These are phyloP conservation scores for Agrilus biguttatus DNA, from an alignment of 2,888 invertebrate genomes.

Conservation along the genomic window DNA sequence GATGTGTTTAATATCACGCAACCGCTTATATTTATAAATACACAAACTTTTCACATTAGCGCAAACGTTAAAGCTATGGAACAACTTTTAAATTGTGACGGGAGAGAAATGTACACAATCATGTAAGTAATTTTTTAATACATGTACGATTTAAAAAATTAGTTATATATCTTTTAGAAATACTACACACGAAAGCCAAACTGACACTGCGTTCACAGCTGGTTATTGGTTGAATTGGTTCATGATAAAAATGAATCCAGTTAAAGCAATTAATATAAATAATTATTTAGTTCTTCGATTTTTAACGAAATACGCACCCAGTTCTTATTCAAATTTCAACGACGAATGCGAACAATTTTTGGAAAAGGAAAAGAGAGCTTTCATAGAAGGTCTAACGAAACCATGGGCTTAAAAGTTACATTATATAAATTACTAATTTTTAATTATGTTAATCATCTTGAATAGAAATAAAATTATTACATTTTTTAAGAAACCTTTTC, in stretches of 20 bases:
- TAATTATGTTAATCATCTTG: not conserved
- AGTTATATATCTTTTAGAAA: conserved; percentile 17
- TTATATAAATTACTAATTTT: not conserved
- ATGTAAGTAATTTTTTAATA: conserved; percentile 21
- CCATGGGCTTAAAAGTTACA: conserved; percentile 21
- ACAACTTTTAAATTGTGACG: conserved; percentile 20
- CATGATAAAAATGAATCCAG: conserved; percentile 32
- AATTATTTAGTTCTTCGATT: conserved; percentile 30
- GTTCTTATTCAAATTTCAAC: conserved; percentile 14
- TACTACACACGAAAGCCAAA: conserved; percentile 35
- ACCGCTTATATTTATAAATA: conserved; percentile 41
- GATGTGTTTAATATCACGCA: conserved; percentile 29
- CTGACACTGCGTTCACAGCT: conserved; percentile 29
- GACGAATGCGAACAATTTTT: conserved; percentile 18
- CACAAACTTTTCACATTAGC: conserved; percentile 41
- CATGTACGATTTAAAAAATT: not conserved
- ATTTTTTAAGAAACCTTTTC: not conserved
- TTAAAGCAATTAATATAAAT: conserved; percentile 28
- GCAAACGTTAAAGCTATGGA: conserved; percentile 37
- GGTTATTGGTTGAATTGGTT: conserved; percentile 36
- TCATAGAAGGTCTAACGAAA: conserved; percentile 25
- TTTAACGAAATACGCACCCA: conserved; percentile 21
- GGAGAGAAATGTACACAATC: conserved; percentile 30
- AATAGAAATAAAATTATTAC: not conserved
- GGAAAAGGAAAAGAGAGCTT: conserved; percentile 18